Base-by-base conservation (phyloP, 92 coral and sea anemone genomes). In the Anthopleura xanthogrammica region DNA sequence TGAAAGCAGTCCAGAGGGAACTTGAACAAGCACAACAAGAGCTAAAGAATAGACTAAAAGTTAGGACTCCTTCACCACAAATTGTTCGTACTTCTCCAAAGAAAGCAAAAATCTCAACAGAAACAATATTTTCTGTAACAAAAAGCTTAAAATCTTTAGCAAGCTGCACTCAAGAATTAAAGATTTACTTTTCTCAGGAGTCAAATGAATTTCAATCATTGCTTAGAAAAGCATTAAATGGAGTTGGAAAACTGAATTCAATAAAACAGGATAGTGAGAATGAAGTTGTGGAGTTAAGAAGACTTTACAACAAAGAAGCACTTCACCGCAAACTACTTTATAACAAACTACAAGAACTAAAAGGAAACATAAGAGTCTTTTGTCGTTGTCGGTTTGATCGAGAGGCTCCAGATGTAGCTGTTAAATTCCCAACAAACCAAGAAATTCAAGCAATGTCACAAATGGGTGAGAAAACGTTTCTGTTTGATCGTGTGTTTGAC, bases 301-400 rank as follows among this genome's bases (percentile, higher is more conserved):
- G 86, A 16, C 87, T 93, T 22, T 93, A 93, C 82, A 92, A 93
- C 68, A 91, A 78, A 75, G 98, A 93, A 52, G 98, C 91, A 5
- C 80, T 93, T 68, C 92, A 91, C n/a, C 84, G 98, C 12, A 93
- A 86, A 78, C 85, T 93, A 2, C 91, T 93, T 22, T 93, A 93
- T 76, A 93, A 93, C 68, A 89, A 91, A 64, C 87, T 93, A 12
- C 98, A 93, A 75, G 98, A 93, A 23, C 82, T 93, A 46, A 85
- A 91, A 7, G 98, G 98, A 41, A 93, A 93, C 39, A 93, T 93
- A 68, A 77, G 98, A 72, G 98, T 93, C 20, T 93, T 93, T 82
- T 93, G 98, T 79, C 57, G 98, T 65, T 93, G 98, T 57, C 87
- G 98, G 16, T 77, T 56, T 75, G 98, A 93, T 77, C 83, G 87